Base-by-base conservation (phyloP, 2,113 vertebrate species). In the Oreocharis arfaki region DNA sequence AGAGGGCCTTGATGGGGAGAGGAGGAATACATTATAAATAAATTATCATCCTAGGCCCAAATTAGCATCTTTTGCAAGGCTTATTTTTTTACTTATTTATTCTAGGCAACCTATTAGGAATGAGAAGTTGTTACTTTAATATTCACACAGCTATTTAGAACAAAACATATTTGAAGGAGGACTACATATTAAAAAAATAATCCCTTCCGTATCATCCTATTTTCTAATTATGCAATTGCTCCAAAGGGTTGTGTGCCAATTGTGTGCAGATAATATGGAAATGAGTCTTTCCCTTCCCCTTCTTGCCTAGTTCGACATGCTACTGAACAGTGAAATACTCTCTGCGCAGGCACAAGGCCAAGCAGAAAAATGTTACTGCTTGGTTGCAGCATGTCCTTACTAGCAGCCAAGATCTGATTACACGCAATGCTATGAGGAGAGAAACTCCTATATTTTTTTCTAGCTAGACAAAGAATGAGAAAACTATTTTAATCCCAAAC, bases 291-390 rank as follows among this genome's bases (percentile, higher is more conserved):
- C 20, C 42, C 33, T 49, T 84, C 42, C 33, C 37, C 56, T 76
- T 65, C 84, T 84, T 2, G 4, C 49, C 57, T 59, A 50, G 89
- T 92, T 93, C 95, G 96, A 81, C 78, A 95, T 75, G 81, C 84
- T 95, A 91, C 68, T 85, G 95, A 95, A 64, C 87, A 93, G 77
- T 70, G 88, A 96, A 89, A 93, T 84, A 76, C 2, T 1, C 68
- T 93, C 77, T 47, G 18, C 49, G 65, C 30, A 94, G 84, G 57
- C 78, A 95, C 28, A 65, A 63, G 92, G 65, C 57, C 74, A 94
- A 82, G 87, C 84, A 95, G 55, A 95, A 96, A 84, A 95, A 90
- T 82, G 56, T 59, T 87, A 65, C 55, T 96, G 65, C 44, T 94
- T 70, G 85, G 88, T 70, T 90, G 75, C 55, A 79, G 73, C 82